Evolutionary conservation across 2,113 vertebrate species (phyloP), one percentile per base, ranked within the genome.

Genomic region (Elanus axillaris): DNA sequence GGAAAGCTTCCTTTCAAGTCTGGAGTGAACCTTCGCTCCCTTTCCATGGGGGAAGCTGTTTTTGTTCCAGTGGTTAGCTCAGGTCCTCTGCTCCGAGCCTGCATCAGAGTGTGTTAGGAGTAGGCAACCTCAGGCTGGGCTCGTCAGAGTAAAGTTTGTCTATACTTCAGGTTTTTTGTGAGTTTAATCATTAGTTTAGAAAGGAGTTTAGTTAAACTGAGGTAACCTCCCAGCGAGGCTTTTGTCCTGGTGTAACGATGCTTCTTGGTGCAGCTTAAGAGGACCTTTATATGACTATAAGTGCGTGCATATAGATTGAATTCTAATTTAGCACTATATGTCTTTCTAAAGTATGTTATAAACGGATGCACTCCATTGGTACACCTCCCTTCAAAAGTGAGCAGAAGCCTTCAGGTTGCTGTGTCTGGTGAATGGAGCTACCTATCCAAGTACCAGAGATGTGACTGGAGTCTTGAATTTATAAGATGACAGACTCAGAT

Each of bases 1-100:
- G n/a, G 73, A 92, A 72, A 67, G 62, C 48, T 90, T 86, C 36
- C 72, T 89, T 91, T 79, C 58, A 79, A 83, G 67, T 40, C 38
- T 48, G 62, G 38, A 1, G 0, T 83, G 75, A 86, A 62, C 64
- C 40, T 88, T 84, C 4, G 0, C 38, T 81, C 13, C 40, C 29
- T 56, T 92, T 82, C 36, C 32, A 60, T 1, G 1, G 29, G 73
- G 48, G 58, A 62, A 34, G 17, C 56, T 81, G 53, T 7, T 73
- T 58, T 66, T 88, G 7, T 90, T 95, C 64, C 78, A 64, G 23
- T 26, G 1, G 36, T 63, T 59, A 52, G 18, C 34, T 81, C 25
- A 19, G 40, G 63, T 78, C 67, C 40, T 53, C 58, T 56, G 26
- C 67, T 66, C 73, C 12, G 1, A 40, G 63, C 17, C 23, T 7